phyloP scores from a whole-genome alignment of 2,113 vertebrate species.

The Aldabrachelys gigantea region DNA sequence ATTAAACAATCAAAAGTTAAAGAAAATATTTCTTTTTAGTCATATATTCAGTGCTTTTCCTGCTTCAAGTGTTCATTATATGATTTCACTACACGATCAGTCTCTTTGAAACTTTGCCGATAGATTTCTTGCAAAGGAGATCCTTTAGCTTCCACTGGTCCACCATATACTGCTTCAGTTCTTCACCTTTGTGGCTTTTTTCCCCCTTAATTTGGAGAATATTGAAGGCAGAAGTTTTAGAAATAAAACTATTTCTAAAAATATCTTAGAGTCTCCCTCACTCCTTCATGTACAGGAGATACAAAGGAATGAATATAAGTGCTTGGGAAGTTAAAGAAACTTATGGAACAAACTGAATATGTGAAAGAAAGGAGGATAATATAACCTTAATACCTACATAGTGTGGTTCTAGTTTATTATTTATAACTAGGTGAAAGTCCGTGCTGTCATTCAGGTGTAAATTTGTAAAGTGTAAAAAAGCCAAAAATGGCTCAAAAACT shows the following conservation, averaged over 20 bases:
- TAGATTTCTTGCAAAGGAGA: background rate
- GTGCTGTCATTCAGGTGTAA: background rate
- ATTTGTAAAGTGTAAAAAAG: background rate
- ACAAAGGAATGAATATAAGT: background rate
- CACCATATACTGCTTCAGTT: background rate
- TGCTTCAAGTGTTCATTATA: background rate
- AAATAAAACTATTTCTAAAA: too few relatives aligned
- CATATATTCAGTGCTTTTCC: background rate
- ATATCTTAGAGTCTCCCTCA: background rate
- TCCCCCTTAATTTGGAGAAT: background rate
- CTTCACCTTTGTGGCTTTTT: background rate
- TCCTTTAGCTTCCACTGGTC: background rate
- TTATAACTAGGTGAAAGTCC: background rate
- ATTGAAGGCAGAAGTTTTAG: too few relatives aligned
- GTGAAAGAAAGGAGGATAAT: rapidly evolving
- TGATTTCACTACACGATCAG: background rate
- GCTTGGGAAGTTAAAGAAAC: background rate
- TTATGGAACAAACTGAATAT: slow-evolving; percentile 5
- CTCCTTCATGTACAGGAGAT: background rate
- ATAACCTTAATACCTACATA: background rate
- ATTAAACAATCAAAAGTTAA: background rate
- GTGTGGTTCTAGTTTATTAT: background rate
- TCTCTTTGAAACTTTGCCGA: background rate
- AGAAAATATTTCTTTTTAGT: background rate
- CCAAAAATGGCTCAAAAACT: background rate